Conservation (phyloP, 2,797 vertebrate genomes). For the Coregonus suidteri region DNA sequence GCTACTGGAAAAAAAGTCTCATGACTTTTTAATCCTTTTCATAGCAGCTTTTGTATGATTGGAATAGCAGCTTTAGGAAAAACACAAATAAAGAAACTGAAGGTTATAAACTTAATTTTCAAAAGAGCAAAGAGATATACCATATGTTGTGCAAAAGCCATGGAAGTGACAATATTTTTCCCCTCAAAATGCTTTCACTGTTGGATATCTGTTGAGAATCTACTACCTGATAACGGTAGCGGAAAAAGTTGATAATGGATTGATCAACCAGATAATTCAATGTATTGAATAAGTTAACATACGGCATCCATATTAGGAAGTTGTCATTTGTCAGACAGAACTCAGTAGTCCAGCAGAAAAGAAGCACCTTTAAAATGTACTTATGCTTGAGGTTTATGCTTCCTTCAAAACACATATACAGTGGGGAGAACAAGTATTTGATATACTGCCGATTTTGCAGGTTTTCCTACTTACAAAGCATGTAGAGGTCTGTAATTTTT, state of each 20-base stretch:
- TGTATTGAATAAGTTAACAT: not conserved
- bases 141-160: not conserved
- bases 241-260: not conserved
- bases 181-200: not conserved
- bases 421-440: not conserved
- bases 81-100: not conserved
- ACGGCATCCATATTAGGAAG: too few species aligned
- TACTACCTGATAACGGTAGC: not conserved
- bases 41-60: not conserved
- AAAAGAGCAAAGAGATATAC: not conserved
- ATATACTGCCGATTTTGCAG: too few species aligned
- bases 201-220: not conserved
- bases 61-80: not conserved
- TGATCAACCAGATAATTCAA: not conserved
- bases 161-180: not conserved
- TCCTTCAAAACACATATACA: not conserved
- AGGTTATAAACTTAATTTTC: not conserved
- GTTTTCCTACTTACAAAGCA: too few species aligned
- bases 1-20: not conserved
- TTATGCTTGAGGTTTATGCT: not conserved
- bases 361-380: not conserved
- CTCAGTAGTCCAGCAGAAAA: not conserved
- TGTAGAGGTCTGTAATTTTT: too few species aligned
- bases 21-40: slow-evolving; percentile 2
- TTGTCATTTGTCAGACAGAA: too few species aligned